Percentiles rank a stretch among this genome's conserved stretches.
These are phyloP conservation scores for Butorides virescens DNA, from an alignment of 2,113 vertebrate genomes.

Conservation along the genomic window DNA sequence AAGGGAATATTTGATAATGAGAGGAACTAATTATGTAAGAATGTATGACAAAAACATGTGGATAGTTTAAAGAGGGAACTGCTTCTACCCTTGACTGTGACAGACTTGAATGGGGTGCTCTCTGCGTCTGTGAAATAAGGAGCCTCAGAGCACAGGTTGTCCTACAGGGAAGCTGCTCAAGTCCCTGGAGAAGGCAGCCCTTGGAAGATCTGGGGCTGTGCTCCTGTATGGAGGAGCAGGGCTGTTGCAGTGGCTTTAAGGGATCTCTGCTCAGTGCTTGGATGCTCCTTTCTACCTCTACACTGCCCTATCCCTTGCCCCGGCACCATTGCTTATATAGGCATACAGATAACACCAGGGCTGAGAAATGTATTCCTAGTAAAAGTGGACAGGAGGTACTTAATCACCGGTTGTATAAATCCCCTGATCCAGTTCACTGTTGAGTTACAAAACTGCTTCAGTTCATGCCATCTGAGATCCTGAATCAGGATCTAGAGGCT, in stretches of 20 bases:
- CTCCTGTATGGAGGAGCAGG: not conserved
- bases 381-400: not conserved
- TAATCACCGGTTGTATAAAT: not conserved
- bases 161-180: not conserved
- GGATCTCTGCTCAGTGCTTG: not conserved
- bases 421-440: not conserved
- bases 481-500: not conserved
- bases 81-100: not conserved
- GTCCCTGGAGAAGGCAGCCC: not conserved
- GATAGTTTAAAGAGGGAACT: not conserved
- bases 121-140: not conserved
- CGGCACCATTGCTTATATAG: fast-evolving
- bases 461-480: not conserved
- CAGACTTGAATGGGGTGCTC: not conserved
- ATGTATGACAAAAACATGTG: fast-evolving
- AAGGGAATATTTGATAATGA: not conserved
- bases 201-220: fast-evolving
- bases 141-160: not conserved
- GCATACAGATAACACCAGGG: not conserved
- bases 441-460: not conserved
- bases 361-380: not conserved
- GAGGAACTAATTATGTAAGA: not conserved
- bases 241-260: not conserved
- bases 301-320: not conserved
- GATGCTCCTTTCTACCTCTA: not conserved